These are phyloP conservation scores for Perca fluviatilis DNA, from an alignment of 2,113 vertebrate genomes.

Conservation along the genomic window DNA sequence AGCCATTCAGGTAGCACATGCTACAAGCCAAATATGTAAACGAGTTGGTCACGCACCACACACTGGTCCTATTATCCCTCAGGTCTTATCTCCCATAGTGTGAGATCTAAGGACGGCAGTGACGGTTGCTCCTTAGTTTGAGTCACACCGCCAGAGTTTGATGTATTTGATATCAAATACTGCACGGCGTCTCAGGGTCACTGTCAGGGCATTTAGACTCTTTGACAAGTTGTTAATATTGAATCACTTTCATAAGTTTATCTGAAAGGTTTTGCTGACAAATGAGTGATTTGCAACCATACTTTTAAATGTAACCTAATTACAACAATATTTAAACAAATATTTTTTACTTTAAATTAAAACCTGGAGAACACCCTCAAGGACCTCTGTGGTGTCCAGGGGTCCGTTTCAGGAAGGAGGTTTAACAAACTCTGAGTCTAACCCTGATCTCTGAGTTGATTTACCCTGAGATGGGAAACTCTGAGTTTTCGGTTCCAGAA, in stretches of 20 bases:
- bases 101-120: not conserved
- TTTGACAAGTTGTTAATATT: not conserved
- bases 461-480: no score
- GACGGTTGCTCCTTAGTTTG: not conserved
- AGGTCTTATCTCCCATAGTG: not conserved
- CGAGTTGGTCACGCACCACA: not conserved
- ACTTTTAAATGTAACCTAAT: no score
- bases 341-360: not conserved
- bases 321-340: no score
- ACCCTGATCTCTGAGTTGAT: no score
- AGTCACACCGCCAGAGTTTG: not conserved
- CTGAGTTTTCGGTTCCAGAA: no score
- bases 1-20: not conserved
- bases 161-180: not conserved
- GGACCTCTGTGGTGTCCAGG: not conserved
- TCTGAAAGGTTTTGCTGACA: not conserved
- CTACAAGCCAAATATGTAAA: constrained; percentile 38
- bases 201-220: not conserved
- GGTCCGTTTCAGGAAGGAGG: no score
- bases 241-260: not conserved
- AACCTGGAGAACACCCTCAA: not conserved
- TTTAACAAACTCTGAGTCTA: no score
- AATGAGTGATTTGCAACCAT: no score
- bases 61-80: not conserved
- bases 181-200: not conserved